A percentile compares a stretch with the other conserved stretches of the same genome.
Evolutionary conservation across 2,888 invertebrate species (phyloP).

Genomic region (Rhogogaster chlorosoma): DNA sequence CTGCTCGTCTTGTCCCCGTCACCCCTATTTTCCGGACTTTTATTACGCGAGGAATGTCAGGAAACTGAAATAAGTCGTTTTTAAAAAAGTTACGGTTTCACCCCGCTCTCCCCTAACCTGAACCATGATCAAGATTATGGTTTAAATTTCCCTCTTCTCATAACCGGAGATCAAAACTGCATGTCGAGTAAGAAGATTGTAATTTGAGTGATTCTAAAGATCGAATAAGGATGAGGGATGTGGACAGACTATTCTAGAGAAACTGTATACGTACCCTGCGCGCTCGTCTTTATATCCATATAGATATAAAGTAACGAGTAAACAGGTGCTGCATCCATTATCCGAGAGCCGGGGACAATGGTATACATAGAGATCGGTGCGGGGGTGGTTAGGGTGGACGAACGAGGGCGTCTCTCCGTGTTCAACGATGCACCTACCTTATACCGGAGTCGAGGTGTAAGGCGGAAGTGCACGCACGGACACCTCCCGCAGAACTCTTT

Average conservation of each 20-base stretch:
- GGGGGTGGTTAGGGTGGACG: not conserved
- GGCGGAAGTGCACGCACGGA: constrained; percentile 72
- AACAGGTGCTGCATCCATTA: constrained; percentile 32
- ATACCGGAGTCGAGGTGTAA: constrained; percentile 65
- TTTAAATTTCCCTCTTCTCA: too few relatives aligned
- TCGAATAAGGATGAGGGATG: not conserved
- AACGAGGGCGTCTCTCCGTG: constrained; percentile 33
- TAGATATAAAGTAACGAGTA: constrained; percentile 16
- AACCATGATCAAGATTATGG: too few relatives aligned
- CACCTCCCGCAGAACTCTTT: constrained; percentile 65
- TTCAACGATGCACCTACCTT: constrained; percentile 18
- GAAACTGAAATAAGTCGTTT: too few relatives aligned
- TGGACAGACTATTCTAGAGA: not conserved
- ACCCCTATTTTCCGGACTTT: too few relatives aligned
- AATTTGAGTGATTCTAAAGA: not conserved
- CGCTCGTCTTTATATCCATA: not conserved
- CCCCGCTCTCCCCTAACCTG: too few relatives aligned
- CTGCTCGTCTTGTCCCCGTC: too few relatives aligned
- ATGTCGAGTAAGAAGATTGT: too few relatives aligned
- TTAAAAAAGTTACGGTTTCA: too few relatives aligned
- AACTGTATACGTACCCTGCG: not conserved
- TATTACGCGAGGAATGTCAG: too few relatives aligned
- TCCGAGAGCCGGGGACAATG: constrained; percentile 12
- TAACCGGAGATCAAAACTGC: too few relatives aligned
- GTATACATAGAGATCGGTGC: constrained; percentile 4